phyloP scores from a whole-genome alignment of 1,140 invertebrate species.

The Papilio machaon region DNA sequence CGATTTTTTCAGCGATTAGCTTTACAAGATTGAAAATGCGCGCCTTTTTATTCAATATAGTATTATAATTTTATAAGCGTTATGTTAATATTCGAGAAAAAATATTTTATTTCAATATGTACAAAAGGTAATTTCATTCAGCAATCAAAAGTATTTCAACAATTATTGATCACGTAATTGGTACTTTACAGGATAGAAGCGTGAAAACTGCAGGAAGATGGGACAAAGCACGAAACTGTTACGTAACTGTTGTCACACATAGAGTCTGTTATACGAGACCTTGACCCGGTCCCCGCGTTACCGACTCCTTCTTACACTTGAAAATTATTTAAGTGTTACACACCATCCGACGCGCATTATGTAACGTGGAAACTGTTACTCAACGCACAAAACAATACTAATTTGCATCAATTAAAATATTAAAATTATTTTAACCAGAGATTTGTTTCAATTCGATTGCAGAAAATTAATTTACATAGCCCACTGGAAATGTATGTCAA shows the following conservation, averaged over 20 bases:
- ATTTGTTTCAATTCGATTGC: background rate
- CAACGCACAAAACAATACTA: constrained; percentile 20
- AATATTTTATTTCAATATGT: no score
- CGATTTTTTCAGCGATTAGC: no score
- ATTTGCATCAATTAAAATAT: constrained; percentile 27
- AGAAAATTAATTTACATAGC: constrained; percentile 14
- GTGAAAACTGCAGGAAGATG: background rate
- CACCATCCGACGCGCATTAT: constrained; percentile 21
- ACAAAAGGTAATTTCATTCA: no score
- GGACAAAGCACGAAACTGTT: constrained; percentile 42
- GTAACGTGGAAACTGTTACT: constrained; percentile 27
- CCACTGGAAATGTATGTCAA: constrained; percentile 22
- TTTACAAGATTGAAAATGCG: no score
- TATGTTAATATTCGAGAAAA: no score
- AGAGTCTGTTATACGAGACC: constrained; percentile 51
- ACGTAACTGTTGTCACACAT: constrained; percentile 46
- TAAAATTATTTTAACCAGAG: background rate
- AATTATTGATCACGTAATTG: no score
- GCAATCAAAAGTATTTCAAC: no score
- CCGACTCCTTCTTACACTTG: constrained; percentile 57
- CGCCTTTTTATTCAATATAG: no score
- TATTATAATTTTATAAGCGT: no score
- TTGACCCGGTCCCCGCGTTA: constrained; percentile 64
- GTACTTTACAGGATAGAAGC: background rate
- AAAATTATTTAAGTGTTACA: constrained; percentile 48